Evolutionary conservation across 2,888 invertebrate genomes (phyloP).

Genomic region (Leptinotarsa tumamoca): DNA sequence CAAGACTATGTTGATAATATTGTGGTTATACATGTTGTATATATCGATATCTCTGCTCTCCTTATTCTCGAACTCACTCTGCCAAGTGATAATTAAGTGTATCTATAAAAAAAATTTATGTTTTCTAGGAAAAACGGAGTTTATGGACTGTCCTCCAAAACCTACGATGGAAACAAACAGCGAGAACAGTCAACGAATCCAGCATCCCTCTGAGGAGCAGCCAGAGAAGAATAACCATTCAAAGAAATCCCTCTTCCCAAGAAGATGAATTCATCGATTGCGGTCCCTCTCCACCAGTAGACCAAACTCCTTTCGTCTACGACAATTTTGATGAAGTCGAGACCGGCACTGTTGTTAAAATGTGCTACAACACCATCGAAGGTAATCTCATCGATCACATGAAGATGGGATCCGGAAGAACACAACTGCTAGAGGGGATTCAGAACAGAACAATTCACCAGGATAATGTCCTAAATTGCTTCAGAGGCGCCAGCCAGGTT

Average conservation of each 20-base stretch:
- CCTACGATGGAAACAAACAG: conserved; percentile 11
- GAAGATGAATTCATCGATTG: conserved; percentile 81
- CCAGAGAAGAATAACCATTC: background rate
- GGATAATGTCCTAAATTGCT: conserved; percentile 69
- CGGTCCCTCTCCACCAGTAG: conserved; percentile 82
- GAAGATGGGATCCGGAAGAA: conserved; percentile 74
- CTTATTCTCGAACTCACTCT: no score
- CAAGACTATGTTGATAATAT: no score
- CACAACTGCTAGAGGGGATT: conserved; percentile 78
- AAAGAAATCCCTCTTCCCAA: conserved; percentile 59
- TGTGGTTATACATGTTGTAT: no score
- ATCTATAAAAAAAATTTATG: no score
- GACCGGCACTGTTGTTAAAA: conserved; percentile 76
- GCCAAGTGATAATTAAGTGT: no score
- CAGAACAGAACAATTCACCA: conserved; percentile 75
- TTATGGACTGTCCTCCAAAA: conserved; percentile 13
- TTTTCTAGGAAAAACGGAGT: conserved; percentile 3
- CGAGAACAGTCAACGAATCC: conserved; percentile 14
- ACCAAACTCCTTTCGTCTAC: conserved; percentile 82
- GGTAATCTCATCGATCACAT: conserved; percentile 81
- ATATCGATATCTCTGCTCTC: no score
- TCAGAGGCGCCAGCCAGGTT: conserved; percentile 70
- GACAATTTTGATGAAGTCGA: conserved; percentile 78
- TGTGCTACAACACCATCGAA: conserved; percentile 78
- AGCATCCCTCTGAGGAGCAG: conserved; percentile 7